These are phyloP conservation scores for Cryptops parisi DNA, from an alignment of 2,888 invertebrate genomes.

Conservation along the genomic window DNA sequence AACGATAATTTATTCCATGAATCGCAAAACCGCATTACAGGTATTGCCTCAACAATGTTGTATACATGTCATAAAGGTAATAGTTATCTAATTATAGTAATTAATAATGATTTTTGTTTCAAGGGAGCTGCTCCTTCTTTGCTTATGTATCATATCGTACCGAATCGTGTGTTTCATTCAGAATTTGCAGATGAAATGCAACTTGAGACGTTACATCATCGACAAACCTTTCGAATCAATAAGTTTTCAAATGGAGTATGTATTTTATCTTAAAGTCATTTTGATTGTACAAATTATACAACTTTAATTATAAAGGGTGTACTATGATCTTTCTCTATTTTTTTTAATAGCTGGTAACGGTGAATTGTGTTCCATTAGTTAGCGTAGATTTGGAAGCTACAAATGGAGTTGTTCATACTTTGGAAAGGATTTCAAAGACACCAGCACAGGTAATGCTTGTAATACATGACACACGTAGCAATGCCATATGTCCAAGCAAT, in stretches of 20 bases:
- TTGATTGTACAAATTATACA: background rate
- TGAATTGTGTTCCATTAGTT: slow-evolving; percentile 20
- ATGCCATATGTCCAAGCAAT: background rate
- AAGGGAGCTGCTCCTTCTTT: slow-evolving; percentile 16
- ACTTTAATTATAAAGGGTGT: background rate
- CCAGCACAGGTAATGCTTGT: slow-evolving; percentile 15
- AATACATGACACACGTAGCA: background rate
- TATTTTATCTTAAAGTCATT: background rate
- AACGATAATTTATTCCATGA: slow-evolving; percentile 5
- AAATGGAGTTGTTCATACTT: slow-evolving; percentile 19
- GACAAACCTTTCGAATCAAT: slow-evolving; percentile 12
- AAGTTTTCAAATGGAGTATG: slow-evolving; percentile 17
- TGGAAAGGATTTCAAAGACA: slow-evolving; percentile 17
- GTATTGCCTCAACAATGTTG: no score
- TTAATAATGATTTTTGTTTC: slow-evolving; percentile 4
- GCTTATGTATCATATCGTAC: slow-evolving; percentile 18
- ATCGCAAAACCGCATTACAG: slow-evolving; percentile 6
- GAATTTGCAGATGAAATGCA: slow-evolving; percentile 12
- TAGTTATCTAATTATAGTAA: background rate
- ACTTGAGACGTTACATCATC: slow-evolving; percentile 7
- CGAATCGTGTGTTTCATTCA: slow-evolving; percentile 13
- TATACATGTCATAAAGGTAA: no score
- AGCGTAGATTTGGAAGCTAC: slow-evolving; percentile 18
- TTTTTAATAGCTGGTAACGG: slow-evolving; percentile 16
- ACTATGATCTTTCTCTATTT: background rate